Evolutionary conservation across 2,888 invertebrate species (phyloP).

Genomic region (Rhagium mordax): DNA sequence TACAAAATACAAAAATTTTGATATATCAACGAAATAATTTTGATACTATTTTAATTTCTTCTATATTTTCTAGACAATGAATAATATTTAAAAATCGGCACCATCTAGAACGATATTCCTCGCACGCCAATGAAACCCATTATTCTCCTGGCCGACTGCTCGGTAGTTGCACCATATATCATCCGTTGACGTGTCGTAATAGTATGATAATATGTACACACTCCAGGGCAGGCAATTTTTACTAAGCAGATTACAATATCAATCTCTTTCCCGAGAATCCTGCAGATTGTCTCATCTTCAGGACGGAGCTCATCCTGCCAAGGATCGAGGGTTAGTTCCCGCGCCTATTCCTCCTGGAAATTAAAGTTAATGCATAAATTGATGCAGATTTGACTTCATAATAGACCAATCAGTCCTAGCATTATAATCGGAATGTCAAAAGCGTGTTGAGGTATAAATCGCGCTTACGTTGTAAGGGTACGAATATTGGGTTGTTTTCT

Average conservation of each 20-base stretch:
- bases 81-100: no score
- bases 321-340: constrained; percentile 35
- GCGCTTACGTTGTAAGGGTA: no score
- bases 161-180: constrained; percentile 68
- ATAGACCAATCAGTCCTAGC: constrained; percentile 25
- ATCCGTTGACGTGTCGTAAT: constrained; percentile 71
- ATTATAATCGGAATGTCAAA: constrained; percentile 12
- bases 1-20: no score
- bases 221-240: constrained; percentile 69
- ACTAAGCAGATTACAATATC: constrained; percentile 71
- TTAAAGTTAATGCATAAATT: constrained; percentile 63
- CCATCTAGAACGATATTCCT: not conserved
- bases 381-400: constrained; percentile 41
- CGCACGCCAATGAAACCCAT: constrained; percentile 52
- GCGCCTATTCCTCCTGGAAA: constrained; percentile 65
- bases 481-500: no score
- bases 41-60: no score
- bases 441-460: not conserved
- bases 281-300: constrained; percentile 61
- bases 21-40: no score
- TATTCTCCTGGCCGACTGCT: constrained; percentile 68
- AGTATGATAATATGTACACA: constrained; percentile 72
- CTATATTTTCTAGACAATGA: no score
- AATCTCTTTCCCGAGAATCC: constrained; percentile 67
- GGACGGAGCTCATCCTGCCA: constrained; percentile 43